These are phyloP conservation scores for Cepphus grylle DNA, from an alignment of 2,113 vertebrate species.

Conservation along the genomic window DNA sequence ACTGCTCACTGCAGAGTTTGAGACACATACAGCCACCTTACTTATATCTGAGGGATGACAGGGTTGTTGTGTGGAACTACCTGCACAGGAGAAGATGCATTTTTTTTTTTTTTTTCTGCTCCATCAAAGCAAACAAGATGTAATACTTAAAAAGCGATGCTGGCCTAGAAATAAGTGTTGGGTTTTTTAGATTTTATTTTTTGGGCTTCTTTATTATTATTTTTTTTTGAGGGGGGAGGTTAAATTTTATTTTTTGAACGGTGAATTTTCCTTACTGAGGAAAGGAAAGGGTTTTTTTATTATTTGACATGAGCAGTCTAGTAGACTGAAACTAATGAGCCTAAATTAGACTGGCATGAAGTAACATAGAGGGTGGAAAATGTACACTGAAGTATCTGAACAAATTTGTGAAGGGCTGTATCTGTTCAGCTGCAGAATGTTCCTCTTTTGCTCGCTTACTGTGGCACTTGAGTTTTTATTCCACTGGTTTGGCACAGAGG, in stretches of 20 bases:
- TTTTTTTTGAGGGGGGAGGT: no score
- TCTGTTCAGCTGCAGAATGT: background rate
- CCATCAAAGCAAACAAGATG: background rate
- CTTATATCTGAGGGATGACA: background rate
- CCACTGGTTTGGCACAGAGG: background rate
- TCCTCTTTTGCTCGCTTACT: background rate
- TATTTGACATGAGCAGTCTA: background rate
- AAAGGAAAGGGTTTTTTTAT: background rate
- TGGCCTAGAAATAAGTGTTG: background rate
- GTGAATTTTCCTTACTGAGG: background rate
- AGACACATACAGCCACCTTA: background rate
- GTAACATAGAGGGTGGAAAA: background rate
- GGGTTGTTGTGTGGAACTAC: background rate
- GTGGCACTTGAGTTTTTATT: background rate
- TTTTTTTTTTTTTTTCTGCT: background rate
- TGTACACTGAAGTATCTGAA: background rate
- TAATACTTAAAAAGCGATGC: background rate
- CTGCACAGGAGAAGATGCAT: background rate
- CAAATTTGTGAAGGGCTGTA: background rate
- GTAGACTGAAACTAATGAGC: background rate
- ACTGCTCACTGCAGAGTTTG: background rate
- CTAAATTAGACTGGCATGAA: background rate
- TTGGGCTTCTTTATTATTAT: background rate
- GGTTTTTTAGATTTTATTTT: background rate
- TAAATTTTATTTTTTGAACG: background rate